These are phyloP conservation scores for Botia almorhae DNA, from an alignment of 2,797 vertebrate species.

Conservation along the genomic window DNA sequence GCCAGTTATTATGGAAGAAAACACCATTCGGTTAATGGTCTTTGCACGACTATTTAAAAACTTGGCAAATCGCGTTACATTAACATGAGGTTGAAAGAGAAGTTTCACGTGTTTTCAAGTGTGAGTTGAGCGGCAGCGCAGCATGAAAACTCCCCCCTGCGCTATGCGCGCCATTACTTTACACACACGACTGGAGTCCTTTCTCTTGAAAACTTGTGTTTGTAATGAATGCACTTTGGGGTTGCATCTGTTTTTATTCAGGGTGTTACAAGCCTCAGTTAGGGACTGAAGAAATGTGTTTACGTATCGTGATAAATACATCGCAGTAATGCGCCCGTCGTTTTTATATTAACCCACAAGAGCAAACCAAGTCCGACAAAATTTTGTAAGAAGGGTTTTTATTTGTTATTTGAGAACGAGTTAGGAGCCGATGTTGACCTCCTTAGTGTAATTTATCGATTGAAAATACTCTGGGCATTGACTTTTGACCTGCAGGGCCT, in stretches of 20 bases:
- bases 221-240: not conserved
- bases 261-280: not conserved
- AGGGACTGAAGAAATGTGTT: not conserved
- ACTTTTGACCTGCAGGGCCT: constrained; percentile 33
- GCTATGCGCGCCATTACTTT: constrained; percentile 42
- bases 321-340: not conserved
- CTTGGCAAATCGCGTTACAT: too few relatives aligned
- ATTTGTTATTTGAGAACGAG: not conserved
- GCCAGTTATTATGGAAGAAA: not conserved
- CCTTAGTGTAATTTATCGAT: not conserved
- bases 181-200: not conserved
- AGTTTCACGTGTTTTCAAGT: constrained; percentile 13
- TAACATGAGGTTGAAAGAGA: not conserved
- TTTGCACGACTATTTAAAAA: not conserved
- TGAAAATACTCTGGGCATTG: not conserved
- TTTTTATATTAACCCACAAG: too few relatives aligned
- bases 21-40: not conserved
- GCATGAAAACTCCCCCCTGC: constrained; percentile 32
- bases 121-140: constrained; percentile 1
- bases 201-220: constrained; percentile 23
- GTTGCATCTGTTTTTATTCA: not conserved
- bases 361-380: not conserved
- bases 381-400: not conserved
- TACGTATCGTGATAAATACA: not conserved
- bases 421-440: not conserved